Conservation (phyloP, 2,888 invertebrate genomes). For the Pinctada fucata region DNA sequence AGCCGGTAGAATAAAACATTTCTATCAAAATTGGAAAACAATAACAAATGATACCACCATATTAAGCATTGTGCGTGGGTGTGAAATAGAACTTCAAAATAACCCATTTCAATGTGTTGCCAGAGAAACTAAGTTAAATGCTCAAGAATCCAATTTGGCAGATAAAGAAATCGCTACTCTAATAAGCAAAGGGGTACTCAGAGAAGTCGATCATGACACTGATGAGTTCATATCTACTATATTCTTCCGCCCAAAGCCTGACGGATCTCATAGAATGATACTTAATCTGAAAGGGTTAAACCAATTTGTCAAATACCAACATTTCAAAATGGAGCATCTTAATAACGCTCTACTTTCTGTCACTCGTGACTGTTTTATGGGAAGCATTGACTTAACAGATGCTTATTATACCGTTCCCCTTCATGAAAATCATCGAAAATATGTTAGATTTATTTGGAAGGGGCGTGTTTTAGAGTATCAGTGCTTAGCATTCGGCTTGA, state of each 20-base stretch:
- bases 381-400: conserved; percentile 8
- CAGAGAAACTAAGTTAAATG: conserved; percentile 2
- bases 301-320: conserved; percentile 15
- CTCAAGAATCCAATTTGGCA: not conserved
- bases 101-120: conserved; percentile 1
- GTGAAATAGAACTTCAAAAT: not conserved
- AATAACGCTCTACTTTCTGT: not conserved
- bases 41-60: conserved; percentile 6
- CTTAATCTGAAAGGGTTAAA: conserved; percentile 14
- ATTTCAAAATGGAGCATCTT: conserved; percentile 25
- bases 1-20: conserved; percentile 14
- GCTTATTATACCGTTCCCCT: conserved; percentile 6
- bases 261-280: conserved; percentile 2
- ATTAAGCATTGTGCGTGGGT: conserved; percentile 14
- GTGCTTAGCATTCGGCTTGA: conserved; percentile 31
- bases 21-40: not conserved
- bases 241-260: not conserved
- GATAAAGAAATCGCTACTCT: conserved; percentile 27
- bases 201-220: not conserved
- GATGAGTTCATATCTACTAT: conserved; percentile 1
- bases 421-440: conserved; percentile 13
- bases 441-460: conserved; percentile 26
- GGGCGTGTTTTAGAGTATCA: conserved; percentile 16
- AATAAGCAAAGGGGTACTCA: conserved; percentile 1
- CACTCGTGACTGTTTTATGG: conserved; percentile 11